Evolutionary conservation across 1,140 invertebrate species (phyloP).

Genomic region (Streblospio benedicti): DNA sequence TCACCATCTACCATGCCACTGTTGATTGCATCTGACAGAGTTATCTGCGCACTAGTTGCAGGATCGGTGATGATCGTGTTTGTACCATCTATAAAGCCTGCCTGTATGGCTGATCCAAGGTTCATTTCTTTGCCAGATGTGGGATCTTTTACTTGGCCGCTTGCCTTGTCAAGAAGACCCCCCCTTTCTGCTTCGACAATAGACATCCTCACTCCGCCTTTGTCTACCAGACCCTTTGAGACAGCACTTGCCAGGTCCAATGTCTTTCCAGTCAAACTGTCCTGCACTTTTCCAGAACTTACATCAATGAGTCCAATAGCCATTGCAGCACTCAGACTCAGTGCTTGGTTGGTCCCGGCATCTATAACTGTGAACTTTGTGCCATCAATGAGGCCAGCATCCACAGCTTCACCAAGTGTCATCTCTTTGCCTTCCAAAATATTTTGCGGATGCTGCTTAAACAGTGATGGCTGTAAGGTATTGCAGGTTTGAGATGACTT

Average conservation of each 20-base stretch:
- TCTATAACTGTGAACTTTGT: too few relatives aligned
- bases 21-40: conserved; percentile 59
- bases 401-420: conserved; percentile 2
- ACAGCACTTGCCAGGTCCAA: too few relatives aligned
- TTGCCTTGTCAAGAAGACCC: conserved; percentile 28
- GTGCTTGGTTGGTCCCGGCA: too few relatives aligned
- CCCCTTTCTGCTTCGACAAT: conserved; percentile 46
- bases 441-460: too few relatives aligned
- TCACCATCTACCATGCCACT: conserved; percentile 74
- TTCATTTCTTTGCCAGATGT: conserved; percentile 26
- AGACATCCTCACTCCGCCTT: conserved; percentile 16
- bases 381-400: conserved; percentile 2
- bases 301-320: too few relatives aligned
- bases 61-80: conserved; percentile 61
- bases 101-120: conserved; percentile 57
- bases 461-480: too few relatives aligned
- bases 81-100: conserved; percentile 60
- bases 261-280: too few relatives aligned
- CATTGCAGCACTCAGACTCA: too few relatives aligned
- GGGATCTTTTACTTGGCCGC: conserved; percentile 31
- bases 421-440: too few relatives aligned
- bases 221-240: too few relatives aligned
- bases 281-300: too few relatives aligned
- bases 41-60: conserved; percentile 58
- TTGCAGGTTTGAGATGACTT: too few relatives aligned